phyloP scores from a whole-genome alignment of 2,797 vertebrate genomes.

The Tauraco hartlaubi region DNA sequence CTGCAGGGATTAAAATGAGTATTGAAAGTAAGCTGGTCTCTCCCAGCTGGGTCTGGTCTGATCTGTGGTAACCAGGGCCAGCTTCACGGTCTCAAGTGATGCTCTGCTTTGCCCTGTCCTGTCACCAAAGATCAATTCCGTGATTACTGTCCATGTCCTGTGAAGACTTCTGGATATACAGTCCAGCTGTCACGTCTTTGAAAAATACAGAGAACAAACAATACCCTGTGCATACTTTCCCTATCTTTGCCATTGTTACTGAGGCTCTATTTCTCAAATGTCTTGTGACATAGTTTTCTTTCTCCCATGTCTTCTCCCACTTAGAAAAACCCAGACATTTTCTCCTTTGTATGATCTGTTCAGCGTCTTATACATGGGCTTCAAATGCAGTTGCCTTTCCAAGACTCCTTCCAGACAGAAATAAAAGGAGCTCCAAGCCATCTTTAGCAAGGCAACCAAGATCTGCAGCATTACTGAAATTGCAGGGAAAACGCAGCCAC shows the following conservation, averaged over 20 bases:
- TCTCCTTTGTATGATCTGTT: background rate
- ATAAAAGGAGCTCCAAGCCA: background rate
- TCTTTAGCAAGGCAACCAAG: background rate
- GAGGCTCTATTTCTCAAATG: background rate
- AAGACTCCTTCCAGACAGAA: background rate
- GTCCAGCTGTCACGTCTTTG: background rate
- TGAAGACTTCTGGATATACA: background rate
- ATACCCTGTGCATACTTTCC: background rate
- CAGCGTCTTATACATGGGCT: background rate
- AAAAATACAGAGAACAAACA: background rate
- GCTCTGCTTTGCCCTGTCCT: background rate
- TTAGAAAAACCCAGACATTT: background rate
- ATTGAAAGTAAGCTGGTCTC: background rate
- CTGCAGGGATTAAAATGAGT: background rate
- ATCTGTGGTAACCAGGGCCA: background rate
- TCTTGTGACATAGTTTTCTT: fast-evolving
- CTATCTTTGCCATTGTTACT: background rate
- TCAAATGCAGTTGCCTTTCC: background rate
- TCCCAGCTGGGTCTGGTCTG: background rate
- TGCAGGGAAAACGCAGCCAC: background rate
- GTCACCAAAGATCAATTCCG: background rate
- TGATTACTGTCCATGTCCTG: background rate
- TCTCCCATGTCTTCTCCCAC: background rate
- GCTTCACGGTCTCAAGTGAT: background rate
- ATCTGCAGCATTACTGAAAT: background rate